These are phyloP conservation scores for Sphenodon punctatus DNA, from an alignment of 2,797 vertebrate genomes.

Conservation along the genomic window DNA sequence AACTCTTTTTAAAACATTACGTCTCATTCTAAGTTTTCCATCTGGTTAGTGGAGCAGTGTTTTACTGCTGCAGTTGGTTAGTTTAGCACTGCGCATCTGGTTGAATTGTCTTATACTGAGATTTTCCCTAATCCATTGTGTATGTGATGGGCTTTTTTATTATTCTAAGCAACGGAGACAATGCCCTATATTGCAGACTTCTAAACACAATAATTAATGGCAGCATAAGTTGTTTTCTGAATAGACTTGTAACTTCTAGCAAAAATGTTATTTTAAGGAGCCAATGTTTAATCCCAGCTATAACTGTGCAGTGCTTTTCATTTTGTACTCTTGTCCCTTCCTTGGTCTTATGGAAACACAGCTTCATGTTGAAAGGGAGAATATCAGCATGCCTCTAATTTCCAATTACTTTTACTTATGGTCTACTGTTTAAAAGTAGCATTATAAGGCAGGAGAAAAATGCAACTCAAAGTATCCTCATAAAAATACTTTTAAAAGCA, in stretches of 20 bases:
- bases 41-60: conserved; percentile 55
- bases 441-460: conserved; percentile 36
- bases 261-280: conserved; percentile 67
- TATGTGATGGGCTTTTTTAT: conserved; percentile 47
- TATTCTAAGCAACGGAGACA: conserved; percentile 59
- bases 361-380: conserved; percentile 43
- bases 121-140: conserved; percentile 70
- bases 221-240: conserved; percentile 51
- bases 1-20: conserved; percentile 64
- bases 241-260: conserved; percentile 58
- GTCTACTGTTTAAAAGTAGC: conserved; percentile 47
- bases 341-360: conserved; percentile 24
- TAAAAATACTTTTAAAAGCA: conserved; percentile 64
- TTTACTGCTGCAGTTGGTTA: conserved; percentile 71
- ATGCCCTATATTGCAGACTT: conserved; percentile 53
- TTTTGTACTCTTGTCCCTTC: conserved; percentile 1
- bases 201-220: conserved; percentile 64
- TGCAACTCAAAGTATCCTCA: conserved; percentile 51
- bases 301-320: conserved; percentile 53
- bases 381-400: conserved; percentile 33
- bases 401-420: conserved; percentile 16
- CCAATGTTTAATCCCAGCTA: conserved; percentile 55
- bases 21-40: conserved; percentile 54
- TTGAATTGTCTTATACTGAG: conserved; percentile 64
- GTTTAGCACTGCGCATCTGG: conserved; percentile 72